Percentiles rank a stretch among this genome's conserved stretches.
These are phyloP conservation scores for Bradynema listronoti DNA, from an alignment of 1,140 invertebrate genomes.

Conservation along the genomic window DNA sequence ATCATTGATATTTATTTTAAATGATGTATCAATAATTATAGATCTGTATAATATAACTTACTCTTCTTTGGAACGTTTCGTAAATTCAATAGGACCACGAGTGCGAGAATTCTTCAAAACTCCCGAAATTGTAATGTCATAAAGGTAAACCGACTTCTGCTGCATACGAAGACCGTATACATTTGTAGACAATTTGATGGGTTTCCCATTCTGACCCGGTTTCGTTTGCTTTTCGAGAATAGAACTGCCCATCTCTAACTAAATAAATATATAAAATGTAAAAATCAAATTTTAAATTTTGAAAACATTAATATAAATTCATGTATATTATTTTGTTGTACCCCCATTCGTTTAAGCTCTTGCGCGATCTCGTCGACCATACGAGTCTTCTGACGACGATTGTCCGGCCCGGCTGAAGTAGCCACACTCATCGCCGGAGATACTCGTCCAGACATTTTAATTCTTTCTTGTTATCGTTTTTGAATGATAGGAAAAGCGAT, in stretches of 20 bases:
- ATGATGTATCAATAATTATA: not conserved
- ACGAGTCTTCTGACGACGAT: conserved; percentile 3
- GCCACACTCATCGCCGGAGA: too few species aligned
- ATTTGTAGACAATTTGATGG: too few species aligned
- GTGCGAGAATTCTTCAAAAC: not conserved
- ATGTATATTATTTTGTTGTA: too few species aligned
- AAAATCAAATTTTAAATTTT: too few species aligned
- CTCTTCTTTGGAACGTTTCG: conserved; percentile 10
- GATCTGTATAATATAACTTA: conserved; percentile 2
- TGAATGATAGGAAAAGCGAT: too few species aligned
- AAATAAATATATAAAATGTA: too few species aligned
- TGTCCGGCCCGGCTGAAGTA: not conserved
- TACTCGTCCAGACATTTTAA: not conserved
- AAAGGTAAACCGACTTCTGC: too few species aligned
- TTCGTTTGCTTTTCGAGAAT: too few species aligned
- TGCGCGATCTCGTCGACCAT: conserved; percentile 7
- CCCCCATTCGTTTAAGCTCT: not conserved
- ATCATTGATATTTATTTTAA: not conserved
- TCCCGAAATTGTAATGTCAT: conserved; percentile 11
- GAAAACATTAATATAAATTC: too few species aligned
- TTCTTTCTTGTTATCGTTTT: not conserved
- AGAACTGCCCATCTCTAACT: too few species aligned
- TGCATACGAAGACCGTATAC: too few species aligned
- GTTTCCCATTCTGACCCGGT: too few species aligned
- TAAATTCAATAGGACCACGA: not conserved